Conservation (phyloP, 2,888 invertebrate species). For the Aphrophora alni region DNA sequence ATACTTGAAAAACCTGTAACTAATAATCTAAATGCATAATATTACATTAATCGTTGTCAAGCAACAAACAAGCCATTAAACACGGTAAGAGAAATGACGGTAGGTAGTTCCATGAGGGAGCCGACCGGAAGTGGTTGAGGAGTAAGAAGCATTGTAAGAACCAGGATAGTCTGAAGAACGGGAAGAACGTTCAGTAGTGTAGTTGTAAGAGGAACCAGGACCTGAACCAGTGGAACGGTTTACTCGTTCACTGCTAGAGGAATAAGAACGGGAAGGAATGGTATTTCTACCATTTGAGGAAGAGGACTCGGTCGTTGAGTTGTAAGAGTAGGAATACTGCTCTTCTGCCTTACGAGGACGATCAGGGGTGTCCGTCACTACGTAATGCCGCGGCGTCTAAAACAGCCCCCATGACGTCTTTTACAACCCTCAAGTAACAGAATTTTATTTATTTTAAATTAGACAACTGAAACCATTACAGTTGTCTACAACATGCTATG, state of each 20-base stretch:
- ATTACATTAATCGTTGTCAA: neutral
- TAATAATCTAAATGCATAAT: neutral
- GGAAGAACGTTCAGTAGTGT: conserved; percentile 72
- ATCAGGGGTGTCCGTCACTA: conserved; percentile 78
- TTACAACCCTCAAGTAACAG: neutral
- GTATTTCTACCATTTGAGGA: conserved; percentile 61
- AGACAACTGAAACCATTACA: neutral
- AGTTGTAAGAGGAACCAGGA: conserved; percentile 69
- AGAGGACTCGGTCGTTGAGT: conserved; percentile 64
- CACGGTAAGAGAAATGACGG: conserved; percentile 87
- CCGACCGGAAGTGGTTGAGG: conserved; percentile 77
- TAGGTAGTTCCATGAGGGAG: conserved; percentile 83
- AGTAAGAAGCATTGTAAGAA: conserved; percentile 79
- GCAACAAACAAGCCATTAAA: conserved; percentile 62
- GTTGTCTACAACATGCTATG: neutral
- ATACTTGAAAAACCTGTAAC: neutral
- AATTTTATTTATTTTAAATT: neutral
- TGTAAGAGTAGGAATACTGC: conserved; percentile 86
- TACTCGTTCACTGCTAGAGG: conserved; percentile 72
- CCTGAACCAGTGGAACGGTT: conserved; percentile 71
- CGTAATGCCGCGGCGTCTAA: conserved; percentile 87
- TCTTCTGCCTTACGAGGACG: conserved; percentile 74
- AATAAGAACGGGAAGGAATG: conserved; percentile 69
- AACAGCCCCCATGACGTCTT: conserved; percentile 43
- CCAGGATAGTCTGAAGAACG: conserved; percentile 75